phyloP scores from a whole-genome alignment of 2,797 vertebrate genomes.

The Loriculus beryllinus region DNA sequence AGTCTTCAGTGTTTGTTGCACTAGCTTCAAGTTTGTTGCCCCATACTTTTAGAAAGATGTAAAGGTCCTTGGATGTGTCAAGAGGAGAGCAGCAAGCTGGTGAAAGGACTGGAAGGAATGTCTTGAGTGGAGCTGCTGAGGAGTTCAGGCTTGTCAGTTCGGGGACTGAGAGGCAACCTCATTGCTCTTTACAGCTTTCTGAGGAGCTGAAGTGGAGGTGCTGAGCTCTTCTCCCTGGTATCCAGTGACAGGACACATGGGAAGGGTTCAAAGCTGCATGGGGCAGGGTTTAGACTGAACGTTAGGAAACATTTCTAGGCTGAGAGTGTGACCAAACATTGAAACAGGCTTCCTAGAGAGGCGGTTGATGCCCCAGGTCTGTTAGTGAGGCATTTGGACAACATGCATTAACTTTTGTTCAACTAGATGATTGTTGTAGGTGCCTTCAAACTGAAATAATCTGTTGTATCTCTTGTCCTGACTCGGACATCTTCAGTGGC shows the following conservation, averaged over 20 bases:
- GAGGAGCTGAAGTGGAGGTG: not conserved
- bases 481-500: not conserved
- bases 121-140: not conserved
- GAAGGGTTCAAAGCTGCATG: not conserved
- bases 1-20: not conserved
- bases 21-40: not conserved
- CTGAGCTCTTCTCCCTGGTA: not conserved
- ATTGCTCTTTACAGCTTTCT: not conserved
- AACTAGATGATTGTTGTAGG: not conserved
- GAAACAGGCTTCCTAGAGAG: not conserved
- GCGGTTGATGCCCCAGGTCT: not conserved
- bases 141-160: not conserved
- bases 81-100: not conserved
- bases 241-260: not conserved
- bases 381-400: not conserved
- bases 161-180: not conserved
- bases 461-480: not conserved
- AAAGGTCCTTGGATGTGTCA: not conserved
- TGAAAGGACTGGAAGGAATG: not conserved
- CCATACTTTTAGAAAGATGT: not conserved
- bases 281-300: not conserved
- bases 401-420: not conserved
- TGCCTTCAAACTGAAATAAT: not conserved
- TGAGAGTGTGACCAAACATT: not conserved
- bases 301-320: not conserved